These are phyloP conservation scores for Spizella passerina DNA, from an alignment of 2,797 vertebrate genomes.

Conservation along the genomic window DNA sequence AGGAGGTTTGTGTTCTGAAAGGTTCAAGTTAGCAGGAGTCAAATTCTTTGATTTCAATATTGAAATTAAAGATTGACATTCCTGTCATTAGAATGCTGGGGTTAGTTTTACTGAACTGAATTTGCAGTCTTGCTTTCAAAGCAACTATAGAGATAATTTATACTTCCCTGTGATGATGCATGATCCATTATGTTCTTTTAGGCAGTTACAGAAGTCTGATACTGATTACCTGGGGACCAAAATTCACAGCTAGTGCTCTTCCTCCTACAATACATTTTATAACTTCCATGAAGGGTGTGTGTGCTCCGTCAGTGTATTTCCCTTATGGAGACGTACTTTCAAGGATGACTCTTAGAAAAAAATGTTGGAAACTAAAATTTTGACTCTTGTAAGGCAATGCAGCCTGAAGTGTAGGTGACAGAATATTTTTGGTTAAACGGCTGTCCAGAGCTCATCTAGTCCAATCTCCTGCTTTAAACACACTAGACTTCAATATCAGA, in stretches of 20 bases:
- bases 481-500: not conserved
- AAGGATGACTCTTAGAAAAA: not conserved
- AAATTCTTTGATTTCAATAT: not conserved
- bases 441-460: not conserved
- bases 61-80: not conserved
- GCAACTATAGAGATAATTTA: not conserved
- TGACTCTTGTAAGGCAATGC: not conserved
- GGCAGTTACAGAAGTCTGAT: not conserved
- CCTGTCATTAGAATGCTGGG: not conserved
- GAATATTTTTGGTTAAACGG: not conserved
- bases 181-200: not conserved
- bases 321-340: not conserved
- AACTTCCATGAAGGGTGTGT: not conserved
- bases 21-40: not conserved
- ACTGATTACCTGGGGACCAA: not conserved
- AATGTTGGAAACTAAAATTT: not conserved
- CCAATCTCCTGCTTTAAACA: not conserved
- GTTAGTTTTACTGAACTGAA: not conserved
- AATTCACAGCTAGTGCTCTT: not conserved
- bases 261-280: not conserved
- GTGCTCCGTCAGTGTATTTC: not conserved
- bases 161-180: not conserved
- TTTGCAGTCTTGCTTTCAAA: not conserved
- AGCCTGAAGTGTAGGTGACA: not conserved
- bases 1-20: not conserved